These are phyloP conservation scores for Heliocidaris erythrogramma DNA, from an alignment of 35 echinoderm and acorn worm species.

Conservation along the genomic window DNA sequence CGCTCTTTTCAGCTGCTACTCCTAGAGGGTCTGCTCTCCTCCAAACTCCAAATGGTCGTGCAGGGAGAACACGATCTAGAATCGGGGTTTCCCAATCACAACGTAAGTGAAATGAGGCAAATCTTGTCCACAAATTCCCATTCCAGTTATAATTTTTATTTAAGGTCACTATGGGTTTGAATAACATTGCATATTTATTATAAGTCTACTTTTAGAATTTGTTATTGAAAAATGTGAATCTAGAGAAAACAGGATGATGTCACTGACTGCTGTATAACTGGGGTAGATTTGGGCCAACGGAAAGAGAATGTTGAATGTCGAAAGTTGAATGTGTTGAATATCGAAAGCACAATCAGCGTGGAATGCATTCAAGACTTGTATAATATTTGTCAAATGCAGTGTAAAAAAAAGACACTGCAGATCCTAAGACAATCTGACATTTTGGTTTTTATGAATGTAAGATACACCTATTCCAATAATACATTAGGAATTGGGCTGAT, in stretches of 20 bases:
- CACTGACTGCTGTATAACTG: not conserved
- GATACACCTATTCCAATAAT: no score
- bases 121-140: not conserved
- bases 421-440: no score
- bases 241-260: not conserved
- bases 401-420: no score
- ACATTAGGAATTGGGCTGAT: no score
- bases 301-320: not conserved
- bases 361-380: no score
- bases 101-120: conserved; percentile 74
- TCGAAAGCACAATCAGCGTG: no score
- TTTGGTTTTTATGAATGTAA: no score
- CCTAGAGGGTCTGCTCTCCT: conserved; percentile 37
- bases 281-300: not conserved
- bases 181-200: not conserved
- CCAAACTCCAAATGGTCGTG: conserved; percentile 75
- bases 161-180: not conserved
- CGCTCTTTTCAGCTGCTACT: conserved; percentile 60
- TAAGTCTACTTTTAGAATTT: no score
- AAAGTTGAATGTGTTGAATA: not conserved
- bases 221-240: not conserved
- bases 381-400: no score
- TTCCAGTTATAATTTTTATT: not conserved
- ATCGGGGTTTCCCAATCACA: conserved; percentile 95
- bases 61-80: conserved; percentile 63